Conservation (phyloP, 2,113 vertebrate species). For the Donacobius atricapilla region DNA sequence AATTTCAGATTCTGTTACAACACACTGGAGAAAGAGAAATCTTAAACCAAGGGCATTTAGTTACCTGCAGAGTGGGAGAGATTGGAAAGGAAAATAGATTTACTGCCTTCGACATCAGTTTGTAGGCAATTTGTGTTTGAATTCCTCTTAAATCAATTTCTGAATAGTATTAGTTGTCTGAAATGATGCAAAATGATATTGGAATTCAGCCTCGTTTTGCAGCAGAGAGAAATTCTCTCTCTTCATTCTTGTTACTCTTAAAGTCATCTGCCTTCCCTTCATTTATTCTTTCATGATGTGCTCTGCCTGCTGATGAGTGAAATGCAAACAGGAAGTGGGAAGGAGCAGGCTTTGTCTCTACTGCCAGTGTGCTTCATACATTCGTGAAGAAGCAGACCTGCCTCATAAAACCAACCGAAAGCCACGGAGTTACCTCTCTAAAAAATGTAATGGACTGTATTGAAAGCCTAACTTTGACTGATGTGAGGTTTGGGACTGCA, state of each 20-base stretch:
- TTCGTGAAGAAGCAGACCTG: conserved; percentile 51
- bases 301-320: neutral
- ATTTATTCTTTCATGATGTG: neutral
- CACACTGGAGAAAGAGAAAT: neutral
- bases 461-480: conserved; percentile 78
- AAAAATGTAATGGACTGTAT: conserved; percentile 72
- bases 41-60: conserved; percentile 13
- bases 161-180: neutral
- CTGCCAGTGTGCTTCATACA: conserved; percentile 23
- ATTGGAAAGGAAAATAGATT: conserved; percentile 17
- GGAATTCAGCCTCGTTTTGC: neutral
- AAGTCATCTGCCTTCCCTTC: neutral
- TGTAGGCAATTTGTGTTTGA: conserved; percentile 28
- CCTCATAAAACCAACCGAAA: conserved; percentile 63
- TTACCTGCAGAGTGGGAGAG: neutral
- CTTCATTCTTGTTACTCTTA: neutral
- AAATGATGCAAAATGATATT: neutral
- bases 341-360: neutral
- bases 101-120: conserved; percentile 5
- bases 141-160: conserved; percentile 27
- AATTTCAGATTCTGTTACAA: conserved; percentile 8
- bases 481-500: conserved; percentile 81
- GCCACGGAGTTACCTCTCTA: conserved; percentile 67
- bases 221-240: neutral
- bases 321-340: neutral